These are phyloP conservation scores for Heteromormyrus szaboi DNA, from an alignment of 2,797 vertebrate genomes.

Conservation along the genomic window DNA sequence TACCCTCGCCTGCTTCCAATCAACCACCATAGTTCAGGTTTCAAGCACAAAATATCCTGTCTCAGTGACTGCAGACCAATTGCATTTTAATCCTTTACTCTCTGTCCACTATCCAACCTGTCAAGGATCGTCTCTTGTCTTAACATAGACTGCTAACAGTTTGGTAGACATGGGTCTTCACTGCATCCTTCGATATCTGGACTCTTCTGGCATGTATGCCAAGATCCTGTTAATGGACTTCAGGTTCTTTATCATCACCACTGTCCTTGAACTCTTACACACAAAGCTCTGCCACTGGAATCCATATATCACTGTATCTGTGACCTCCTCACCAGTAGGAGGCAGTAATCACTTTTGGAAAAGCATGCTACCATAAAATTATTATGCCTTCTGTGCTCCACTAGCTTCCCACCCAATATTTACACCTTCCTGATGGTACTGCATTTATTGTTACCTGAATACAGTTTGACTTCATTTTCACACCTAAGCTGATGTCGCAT, in stretches of 20 bases:
- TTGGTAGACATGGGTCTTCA: background rate
- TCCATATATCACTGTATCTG: background rate
- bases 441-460: background rate
- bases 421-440: background rate
- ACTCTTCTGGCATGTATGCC: background rate
- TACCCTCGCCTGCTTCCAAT: background rate
- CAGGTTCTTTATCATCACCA: background rate
- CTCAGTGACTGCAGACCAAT: background rate
- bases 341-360: background rate
- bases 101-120: background rate
- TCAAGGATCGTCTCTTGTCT: background rate
- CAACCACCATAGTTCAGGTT: background rate
- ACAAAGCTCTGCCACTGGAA: background rate
- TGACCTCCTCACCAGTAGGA: background rate
- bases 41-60: background rate
- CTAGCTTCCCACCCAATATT: background rate
- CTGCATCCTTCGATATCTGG: background rate
- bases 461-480: background rate
- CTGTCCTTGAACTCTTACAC: background rate
- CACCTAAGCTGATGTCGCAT: background rate
- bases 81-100: background rate
- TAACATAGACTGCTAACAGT: background rate
- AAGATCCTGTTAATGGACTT: background rate
- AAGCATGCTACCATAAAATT: background rate
- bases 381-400: background rate